Conservation (phyloP, 2,888 invertebrate genomes). For the Branchinecta sandiegonensis region DNA sequence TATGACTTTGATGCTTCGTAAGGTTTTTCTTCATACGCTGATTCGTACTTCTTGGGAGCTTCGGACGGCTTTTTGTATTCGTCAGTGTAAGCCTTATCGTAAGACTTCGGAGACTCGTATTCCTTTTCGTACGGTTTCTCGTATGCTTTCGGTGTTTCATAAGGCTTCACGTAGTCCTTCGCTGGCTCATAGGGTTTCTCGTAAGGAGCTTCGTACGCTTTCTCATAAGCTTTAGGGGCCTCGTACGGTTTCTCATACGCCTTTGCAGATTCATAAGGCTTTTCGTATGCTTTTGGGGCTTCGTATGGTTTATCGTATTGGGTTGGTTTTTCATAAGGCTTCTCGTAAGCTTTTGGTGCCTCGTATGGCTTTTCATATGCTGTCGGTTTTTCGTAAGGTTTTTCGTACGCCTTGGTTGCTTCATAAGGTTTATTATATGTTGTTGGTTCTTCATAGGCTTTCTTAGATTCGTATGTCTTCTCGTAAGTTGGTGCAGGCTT, state of each 20-base stretch:
- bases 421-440: neutral
- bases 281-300: too few species aligned
- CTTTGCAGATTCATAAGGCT: too few species aligned
- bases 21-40: neutral
- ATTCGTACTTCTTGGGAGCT: conserved; percentile 13
- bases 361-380: too few species aligned
- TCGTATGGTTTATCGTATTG: too few species aligned
- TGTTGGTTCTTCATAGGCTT: neutral
- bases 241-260: too few species aligned
- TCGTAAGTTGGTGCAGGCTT: neutral
- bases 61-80: conserved; percentile 16
- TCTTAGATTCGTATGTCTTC: neutral
- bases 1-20: neutral
- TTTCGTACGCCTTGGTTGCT: conserved; percentile 19
- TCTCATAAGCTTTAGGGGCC: neutral
- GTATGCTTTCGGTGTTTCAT: neutral
- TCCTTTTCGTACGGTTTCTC: too few species aligned
- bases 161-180: neutral
- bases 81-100: too few species aligned
- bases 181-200: neutral
- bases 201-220: conserved; percentile 15
- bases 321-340: too few species aligned
- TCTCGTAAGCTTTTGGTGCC: too few species aligned
- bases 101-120: too few species aligned
- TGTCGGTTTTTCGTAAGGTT: neutral